Conservation (phyloP, 64 coral and sea anemone species). For the Exaiptasia diaphana region DNA sequence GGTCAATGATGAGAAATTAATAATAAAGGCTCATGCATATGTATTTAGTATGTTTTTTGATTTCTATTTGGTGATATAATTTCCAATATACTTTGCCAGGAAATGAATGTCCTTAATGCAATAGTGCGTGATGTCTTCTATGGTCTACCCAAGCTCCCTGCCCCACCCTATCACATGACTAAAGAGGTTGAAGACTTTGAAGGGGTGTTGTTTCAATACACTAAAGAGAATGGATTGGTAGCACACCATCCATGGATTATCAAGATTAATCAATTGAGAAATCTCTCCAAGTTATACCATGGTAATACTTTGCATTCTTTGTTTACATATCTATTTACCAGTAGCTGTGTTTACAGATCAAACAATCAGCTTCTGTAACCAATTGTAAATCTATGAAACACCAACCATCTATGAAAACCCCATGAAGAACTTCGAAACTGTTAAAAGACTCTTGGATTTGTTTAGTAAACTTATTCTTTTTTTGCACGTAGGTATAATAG, state of each 20-base stretch:
- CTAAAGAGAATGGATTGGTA: constrained; percentile 79
- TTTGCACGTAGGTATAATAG: constrained; percentile 80
- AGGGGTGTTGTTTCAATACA: constrained; percentile 61
- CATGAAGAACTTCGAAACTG: no score
- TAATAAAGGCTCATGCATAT: no score
- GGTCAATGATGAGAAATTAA: no score
- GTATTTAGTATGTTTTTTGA: no score
- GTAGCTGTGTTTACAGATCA: no score
- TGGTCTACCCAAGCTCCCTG: constrained; percentile 54
- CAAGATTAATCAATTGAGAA: constrained; percentile 84
- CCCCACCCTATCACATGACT: constrained; percentile 74
- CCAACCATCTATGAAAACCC: no score
- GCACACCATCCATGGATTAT: constrained; percentile 75
- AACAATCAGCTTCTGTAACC: background rate
- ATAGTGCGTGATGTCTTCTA: constrained; percentile 87
- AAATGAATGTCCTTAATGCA: constrained; percentile 75
- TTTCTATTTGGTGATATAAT: no score
- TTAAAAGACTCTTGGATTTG: no score
- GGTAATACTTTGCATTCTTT: constrained; percentile 32
- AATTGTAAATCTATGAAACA: background rate
- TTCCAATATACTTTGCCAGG: constrained; percentile 32
- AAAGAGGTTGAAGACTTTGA: constrained; percentile 88
- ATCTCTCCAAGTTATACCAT: constrained; percentile 72
- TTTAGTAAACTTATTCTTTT: no score
- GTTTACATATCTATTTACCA: no score